These are phyloP conservation scores for Ascidia mentula DNA, from an alignment of 23 tunicate genomes.

Conservation along the genomic window DNA sequence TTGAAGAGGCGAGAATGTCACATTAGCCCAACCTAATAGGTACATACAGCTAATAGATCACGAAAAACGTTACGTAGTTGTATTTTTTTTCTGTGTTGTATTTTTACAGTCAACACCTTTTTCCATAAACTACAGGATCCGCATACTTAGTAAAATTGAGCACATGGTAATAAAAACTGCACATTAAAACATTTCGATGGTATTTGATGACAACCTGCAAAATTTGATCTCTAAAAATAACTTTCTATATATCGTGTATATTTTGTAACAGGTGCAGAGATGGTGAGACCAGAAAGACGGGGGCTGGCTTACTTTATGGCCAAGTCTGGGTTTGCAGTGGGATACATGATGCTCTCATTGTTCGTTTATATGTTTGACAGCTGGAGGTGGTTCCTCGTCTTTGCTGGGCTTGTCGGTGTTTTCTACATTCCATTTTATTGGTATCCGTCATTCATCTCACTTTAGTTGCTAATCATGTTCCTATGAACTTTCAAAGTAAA, in stretches of 20 bases:
- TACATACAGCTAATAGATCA: too few species aligned
- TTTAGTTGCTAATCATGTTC: too few species aligned
- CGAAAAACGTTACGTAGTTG: not conserved
- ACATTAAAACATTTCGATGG: too few species aligned
- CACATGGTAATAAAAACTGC: too few species aligned
- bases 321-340: not conserved
- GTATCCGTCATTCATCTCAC: too few species aligned
- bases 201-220: not conserved
- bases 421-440: not conserved
- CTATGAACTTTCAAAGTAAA: too few species aligned
- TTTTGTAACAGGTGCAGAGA: not conserved
- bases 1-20: too few species aligned
- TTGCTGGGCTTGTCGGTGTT: not conserved
- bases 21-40: too few species aligned
- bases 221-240: too few species aligned
- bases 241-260: too few species aligned
- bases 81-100: not conserved
- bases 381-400: conserved; percentile 7
- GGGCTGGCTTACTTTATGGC: not conserved
- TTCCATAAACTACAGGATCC: too few species aligned
- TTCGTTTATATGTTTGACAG: not conserved
- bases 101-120: not conserved
- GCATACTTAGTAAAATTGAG: too few species aligned
- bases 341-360: not conserved
- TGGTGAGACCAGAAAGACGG: not conserved